Evolutionary conservation across 1,140 invertebrate genomes (phyloP).

Genomic region (Lordiphosa stackelbergi): DNA sequence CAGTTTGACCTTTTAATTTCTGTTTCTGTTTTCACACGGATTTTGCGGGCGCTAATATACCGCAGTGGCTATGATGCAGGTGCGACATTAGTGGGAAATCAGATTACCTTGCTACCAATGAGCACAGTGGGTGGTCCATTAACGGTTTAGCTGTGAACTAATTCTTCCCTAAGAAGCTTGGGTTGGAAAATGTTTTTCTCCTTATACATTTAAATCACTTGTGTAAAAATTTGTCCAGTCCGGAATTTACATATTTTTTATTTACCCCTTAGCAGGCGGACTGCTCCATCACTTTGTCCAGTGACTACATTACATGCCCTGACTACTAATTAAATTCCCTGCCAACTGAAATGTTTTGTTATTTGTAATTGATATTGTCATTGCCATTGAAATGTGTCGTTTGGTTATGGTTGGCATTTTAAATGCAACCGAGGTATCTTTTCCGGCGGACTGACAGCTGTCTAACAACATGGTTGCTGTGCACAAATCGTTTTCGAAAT

Average conservation of each 20-base stretch:
- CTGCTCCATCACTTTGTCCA: too few species aligned
- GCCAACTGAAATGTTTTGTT: slow-evolving; percentile 16
- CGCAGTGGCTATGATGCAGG: slow-evolving; percentile 55
- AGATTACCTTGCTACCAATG: too few species aligned
- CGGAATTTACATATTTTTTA: too few species aligned
- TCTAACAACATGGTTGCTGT: not conserved
- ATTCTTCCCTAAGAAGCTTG: too few species aligned
- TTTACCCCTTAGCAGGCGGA: too few species aligned
- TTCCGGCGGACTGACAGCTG: slow-evolving; percentile 36
- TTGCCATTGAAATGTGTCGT: slow-evolving; percentile 60
- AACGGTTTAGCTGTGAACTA: too few species aligned
- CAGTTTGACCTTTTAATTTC: too few species aligned
- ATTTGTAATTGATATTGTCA: slow-evolving; percentile 49
- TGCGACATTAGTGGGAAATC: slow-evolving; percentile 38
- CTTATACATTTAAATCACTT: too few species aligned
- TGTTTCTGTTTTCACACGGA: too few species aligned
- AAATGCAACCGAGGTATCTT: slow-evolving; percentile 11
- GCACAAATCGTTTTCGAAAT: slow-evolving; percentile 21
- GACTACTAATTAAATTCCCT: slow-evolving; percentile 45
- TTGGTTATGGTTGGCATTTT: slow-evolving; percentile 41
- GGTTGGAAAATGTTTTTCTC: too few species aligned
- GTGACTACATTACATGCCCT: too few species aligned
- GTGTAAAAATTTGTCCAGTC: too few species aligned
- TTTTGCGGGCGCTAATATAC: not conserved
- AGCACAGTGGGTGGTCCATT: slow-evolving; percentile 33